phyloP scores from a whole-genome alignment of 2,888 invertebrate species.

The Xestia xanthographa region DNA sequence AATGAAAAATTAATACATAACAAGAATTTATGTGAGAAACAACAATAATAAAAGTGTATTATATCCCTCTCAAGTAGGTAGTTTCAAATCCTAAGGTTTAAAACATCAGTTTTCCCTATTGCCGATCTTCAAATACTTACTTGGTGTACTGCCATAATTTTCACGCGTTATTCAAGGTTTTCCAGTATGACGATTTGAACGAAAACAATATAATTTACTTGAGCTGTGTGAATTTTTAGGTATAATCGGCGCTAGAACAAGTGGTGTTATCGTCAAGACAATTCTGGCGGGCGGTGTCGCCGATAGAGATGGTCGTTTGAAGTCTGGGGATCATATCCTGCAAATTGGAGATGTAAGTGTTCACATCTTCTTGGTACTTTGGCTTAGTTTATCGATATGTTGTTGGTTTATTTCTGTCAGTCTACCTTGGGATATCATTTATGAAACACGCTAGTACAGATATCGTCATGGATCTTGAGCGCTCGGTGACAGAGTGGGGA shows the following conservation, averaged over 20 bases:
- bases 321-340: constrained; percentile 99
- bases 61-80: neutral
- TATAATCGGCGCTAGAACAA: constrained; percentile 98
- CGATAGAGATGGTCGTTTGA: constrained; percentile 98
- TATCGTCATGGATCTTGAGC: neutral
- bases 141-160: neutral
- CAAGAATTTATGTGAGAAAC: neutral
- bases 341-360: constrained; percentile 96
- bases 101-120: neutral
- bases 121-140: neutral
- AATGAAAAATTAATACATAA: neutral
- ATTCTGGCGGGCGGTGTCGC: constrained; percentile 99
- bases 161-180: constrained; percentile 8
- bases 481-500: neutral
- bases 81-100: neutral
- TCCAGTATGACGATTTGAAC: neutral
- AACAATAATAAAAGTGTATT: neutral
- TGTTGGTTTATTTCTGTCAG: too few species aligned
- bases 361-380: neutral
- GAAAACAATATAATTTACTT: neutral
- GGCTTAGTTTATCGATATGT: neutral
- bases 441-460: neutral
- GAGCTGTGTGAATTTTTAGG: constrained; percentile 79
- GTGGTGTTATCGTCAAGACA: constrained; percentile 99
- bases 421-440: too few species aligned